Percentiles rank a stretch among this genome's conserved stretches.
phyloP scores from a whole-genome alignment of 2,113 vertebrate species.

The Hymenochirus boettgeri region DNA sequence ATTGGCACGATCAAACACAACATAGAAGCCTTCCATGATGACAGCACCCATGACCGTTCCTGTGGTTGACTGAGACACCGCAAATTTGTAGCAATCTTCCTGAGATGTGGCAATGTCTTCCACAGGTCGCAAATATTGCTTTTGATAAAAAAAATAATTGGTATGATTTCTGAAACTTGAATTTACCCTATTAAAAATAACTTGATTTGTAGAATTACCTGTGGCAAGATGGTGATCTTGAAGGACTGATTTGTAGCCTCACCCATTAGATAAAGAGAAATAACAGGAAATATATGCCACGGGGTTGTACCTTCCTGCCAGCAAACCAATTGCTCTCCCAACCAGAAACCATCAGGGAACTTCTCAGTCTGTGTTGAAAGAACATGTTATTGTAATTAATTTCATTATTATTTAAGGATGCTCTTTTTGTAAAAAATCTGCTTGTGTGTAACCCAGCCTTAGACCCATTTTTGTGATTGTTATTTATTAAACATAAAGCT shows the following conservation, averaged over 20 bases:
- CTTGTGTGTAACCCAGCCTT: too few species aligned
- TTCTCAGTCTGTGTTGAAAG: constrained; percentile 77
- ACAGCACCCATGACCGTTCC: constrained; percentile 96
- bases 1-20: constrained; percentile 86
- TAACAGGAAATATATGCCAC: constrained; percentile 95
- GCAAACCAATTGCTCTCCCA: constrained; percentile 95
- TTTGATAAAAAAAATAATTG: constrained; percentile 5
- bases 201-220: constrained; percentile 68
- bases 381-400: background rate
- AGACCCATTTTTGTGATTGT: too few species aligned
- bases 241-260: constrained; percentile 95
- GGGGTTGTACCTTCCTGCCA: constrained; percentile 94
- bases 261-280: constrained; percentile 95
- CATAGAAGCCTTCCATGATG: constrained; percentile 98
- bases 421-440: too few species aligned
- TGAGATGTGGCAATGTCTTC: constrained; percentile 91
- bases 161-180: too few species aligned
- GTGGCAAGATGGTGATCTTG: constrained; percentile 93
- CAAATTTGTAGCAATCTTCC: constrained; percentile 97
- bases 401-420: background rate
- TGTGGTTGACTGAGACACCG: constrained; percentile 92
- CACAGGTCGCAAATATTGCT: constrained; percentile 96
- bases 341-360: constrained; percentile 92
- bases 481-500: too few species aligned
- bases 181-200: too few species aligned